Base-by-base conservation (phyloP, 2,113 vertebrate genomes). In the Neodontobutis hainanensis region DNA sequence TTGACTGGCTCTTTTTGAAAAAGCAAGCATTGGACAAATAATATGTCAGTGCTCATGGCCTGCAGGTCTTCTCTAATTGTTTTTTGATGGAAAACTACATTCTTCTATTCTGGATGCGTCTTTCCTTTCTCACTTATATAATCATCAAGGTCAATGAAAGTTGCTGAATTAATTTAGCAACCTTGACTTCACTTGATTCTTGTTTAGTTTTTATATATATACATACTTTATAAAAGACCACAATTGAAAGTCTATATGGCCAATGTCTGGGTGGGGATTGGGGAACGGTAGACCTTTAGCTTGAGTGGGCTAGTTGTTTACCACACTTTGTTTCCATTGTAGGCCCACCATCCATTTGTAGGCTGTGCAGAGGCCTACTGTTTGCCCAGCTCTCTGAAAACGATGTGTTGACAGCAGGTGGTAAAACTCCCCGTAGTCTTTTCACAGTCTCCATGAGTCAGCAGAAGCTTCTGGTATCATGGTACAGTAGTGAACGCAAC, bases 271-370 rank as follows among this genome's bases (percentile, higher is more conserved):
- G 53, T 40, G n/a, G 62, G 4, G 7, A n/a, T 40, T 51, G 14
- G 52, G 63, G 61, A 46, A 38, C 32, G 59, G 19, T 42, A 47
- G 58, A 55, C 35, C 52, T 15, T 64, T 42, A 15, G 52, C 65
- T 78, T 0, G 34, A 82, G 75, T 49, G 56, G 19, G 42, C 44
- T 65, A 79, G 66, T 65, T 82, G 68, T 82, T 81, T 80, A 78
- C 71, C 11, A 32, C 59, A 77, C 69, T 64, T 86, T 86, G 81
- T 87, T 45, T 75, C 73, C 46, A 73, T 84, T 83, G 80, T 78
- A 55, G 44, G 69, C 36, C 62, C 57, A 55, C 16, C 11, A 6
- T 50, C 61, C 52, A 5, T 82, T 84, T 82, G 75, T 87, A 51
- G 63, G 59, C 36, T 50, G 49, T 75, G 65, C 65, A 70, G 85